A percentile compares a stretch with the other conserved stretches of the same genome.
Evolutionary conservation across 2,797 vertebrate species (phyloP).

Genomic region (Acanthiza pusilla): DNA sequence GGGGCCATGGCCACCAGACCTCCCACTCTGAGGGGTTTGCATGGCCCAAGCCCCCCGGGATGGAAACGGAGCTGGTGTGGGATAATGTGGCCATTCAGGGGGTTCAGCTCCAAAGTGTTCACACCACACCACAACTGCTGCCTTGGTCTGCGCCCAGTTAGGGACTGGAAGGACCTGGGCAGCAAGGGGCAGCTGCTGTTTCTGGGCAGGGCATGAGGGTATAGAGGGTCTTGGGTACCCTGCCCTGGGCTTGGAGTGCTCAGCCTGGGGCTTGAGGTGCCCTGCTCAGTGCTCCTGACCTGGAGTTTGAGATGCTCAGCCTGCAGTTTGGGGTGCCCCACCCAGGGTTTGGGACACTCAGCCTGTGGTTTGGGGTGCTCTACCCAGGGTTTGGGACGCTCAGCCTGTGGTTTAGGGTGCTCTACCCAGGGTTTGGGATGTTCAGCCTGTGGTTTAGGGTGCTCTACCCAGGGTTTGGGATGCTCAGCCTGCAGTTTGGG

Average conservation of each 20-base stretch:
- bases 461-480: too few relatives aligned
- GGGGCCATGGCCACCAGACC: fast-evolving
- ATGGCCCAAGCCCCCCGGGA: neutral
- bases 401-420: too few relatives aligned
- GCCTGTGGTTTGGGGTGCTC: too few relatives aligned
- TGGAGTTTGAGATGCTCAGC: too few relatives aligned
- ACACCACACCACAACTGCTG: fast-evolving
- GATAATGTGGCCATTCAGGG: fast-evolving
- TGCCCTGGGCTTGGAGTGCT: neutral
- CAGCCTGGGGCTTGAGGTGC: fast-evolving
- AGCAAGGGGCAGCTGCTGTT: neutral
- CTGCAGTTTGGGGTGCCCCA: fast-evolving
- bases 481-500: too few relatives aligned
- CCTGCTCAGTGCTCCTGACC: too few relatives aligned
- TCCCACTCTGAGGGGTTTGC: fast-evolving
- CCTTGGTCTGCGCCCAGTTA: neutral
- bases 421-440: too few relatives aligned
- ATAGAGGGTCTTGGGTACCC: neutral
- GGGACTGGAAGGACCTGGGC: neutral
- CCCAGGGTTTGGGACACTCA: fast-evolving
- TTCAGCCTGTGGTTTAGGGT: too few relatives aligned
- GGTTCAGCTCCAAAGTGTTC: neutral
- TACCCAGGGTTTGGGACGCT: too few relatives aligned
- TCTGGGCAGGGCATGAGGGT: neutral
- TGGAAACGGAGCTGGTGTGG: neutral